phyloP scores from a whole-genome alignment of 1,140 invertebrate genomes.

The Mercenaria mercenaria region DNA sequence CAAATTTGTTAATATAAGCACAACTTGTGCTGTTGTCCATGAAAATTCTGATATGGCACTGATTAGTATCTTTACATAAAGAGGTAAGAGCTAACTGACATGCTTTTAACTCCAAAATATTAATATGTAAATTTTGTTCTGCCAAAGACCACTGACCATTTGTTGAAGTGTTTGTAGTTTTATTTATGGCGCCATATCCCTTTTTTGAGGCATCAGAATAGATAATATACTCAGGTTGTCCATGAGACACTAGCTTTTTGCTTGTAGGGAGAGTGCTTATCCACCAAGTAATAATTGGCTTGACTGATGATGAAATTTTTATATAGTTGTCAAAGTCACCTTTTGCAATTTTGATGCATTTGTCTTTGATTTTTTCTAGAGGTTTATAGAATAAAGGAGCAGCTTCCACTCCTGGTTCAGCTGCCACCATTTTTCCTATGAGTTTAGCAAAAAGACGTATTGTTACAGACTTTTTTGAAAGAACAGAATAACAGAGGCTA shows the following conservation, averaged over 20 bases:
- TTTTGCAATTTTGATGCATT: not conserved
- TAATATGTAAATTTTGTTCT: conserved; percentile 46
- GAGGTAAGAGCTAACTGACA: not conserved
- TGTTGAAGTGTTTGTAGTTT: not conserved
- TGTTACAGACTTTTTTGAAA: not conserved
- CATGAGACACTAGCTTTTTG: not conserved
- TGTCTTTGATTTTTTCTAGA: conserved; percentile 5
- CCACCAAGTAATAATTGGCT: conserved; percentile 30
- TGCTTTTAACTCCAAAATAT: conserved; percentile 22
- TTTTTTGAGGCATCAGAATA: conserved; percentile 22
- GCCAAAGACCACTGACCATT: conserved; percentile 44
- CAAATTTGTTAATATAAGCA: conserved; percentile 5
- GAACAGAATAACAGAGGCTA: not conserved
- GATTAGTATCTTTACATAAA: not conserved
- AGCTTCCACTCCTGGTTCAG: conserved; percentile 35
- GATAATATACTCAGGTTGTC: not conserved
- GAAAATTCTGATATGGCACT: not conserved
- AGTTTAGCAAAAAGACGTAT: conserved; percentile 20
- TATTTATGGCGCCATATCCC: conserved; percentile 36
- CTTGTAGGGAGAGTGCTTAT: conserved; percentile 6
- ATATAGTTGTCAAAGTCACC: conserved; percentile 30
- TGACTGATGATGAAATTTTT: not conserved
- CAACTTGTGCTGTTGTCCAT: conserved; percentile 4
- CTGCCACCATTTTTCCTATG: conserved; percentile 21
- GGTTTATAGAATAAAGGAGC: conserved; percentile 32